A percentile compares a stretch with the other conserved stretches of the same genome.
These are phyloP conservation scores for Sminthurinus aureus DNA, from an alignment of 2,888 invertebrate genomes.

Conservation along the genomic window DNA sequence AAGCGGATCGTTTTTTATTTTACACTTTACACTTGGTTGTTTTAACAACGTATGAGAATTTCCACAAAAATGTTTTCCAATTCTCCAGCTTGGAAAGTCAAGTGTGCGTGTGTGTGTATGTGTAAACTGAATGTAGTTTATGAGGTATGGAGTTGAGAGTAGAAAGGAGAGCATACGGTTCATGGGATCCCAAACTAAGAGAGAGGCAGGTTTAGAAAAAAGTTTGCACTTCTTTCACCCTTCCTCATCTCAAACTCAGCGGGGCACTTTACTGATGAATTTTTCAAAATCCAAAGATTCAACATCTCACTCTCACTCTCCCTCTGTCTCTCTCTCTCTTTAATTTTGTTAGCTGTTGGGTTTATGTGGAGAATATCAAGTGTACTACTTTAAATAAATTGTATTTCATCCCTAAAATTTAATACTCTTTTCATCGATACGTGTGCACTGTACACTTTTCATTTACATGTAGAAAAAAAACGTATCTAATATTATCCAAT, in stretches of 20 bases:
- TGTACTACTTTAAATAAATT: too few species aligned
- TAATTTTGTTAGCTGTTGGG: neutral
- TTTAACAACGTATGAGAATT: neutral
- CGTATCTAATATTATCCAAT: too few species aligned
- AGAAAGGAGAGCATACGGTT: too few species aligned
- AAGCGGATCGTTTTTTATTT: neutral
- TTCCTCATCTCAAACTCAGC: slow-evolving; percentile 8
- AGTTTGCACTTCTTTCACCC: neutral
- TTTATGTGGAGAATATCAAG: too few species aligned
- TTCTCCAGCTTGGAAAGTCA: too few species aligned
- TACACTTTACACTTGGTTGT: neutral
- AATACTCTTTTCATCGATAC: too few species aligned
- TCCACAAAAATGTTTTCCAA: neutral
- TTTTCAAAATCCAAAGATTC: slow-evolving; percentile 1
- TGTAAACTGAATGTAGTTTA: neutral
- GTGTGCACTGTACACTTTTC: too few species aligned
- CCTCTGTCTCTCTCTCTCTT: neutral
- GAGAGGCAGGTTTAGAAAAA: neutral
- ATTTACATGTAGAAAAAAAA: too few species aligned
- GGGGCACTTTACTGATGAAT: neutral
- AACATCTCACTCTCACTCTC: neutral
- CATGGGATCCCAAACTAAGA: too few species aligned
- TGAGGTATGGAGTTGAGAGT: too few species aligned
- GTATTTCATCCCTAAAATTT: too few species aligned
- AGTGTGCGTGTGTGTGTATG: neutral